These are phyloP conservation scores for Papilio machaon DNA, from an alignment of 1,140 invertebrate species.

Conservation along the genomic window DNA sequence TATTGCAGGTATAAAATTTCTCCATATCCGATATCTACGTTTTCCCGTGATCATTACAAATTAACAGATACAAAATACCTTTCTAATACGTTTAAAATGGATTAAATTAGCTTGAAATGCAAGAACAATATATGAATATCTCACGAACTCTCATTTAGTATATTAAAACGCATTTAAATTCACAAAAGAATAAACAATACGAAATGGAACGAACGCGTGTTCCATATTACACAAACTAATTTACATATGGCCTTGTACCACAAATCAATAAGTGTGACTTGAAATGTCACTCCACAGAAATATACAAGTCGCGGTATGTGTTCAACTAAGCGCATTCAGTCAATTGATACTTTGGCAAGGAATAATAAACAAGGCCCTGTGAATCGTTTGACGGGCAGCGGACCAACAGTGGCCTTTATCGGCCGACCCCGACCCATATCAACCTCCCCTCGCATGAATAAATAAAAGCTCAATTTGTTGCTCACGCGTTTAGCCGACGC, in stretches of 20 bases:
- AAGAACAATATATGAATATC: neutral
- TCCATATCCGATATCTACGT: neutral
- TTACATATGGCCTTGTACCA: slow-evolving; percentile 25
- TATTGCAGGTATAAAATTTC: neutral
- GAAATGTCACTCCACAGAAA: slow-evolving; percentile 14
- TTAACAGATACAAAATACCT: neutral
- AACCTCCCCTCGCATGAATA: slow-evolving; percentile 78
- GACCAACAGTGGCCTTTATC: slow-evolving; percentile 69
- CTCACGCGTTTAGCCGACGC: slow-evolving; percentile 66
- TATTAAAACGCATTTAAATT: neutral
- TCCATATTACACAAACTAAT: slow-evolving; percentile 11
- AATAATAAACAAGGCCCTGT: slow-evolving; percentile 56
- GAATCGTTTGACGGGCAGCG: slow-evolving; percentile 61
- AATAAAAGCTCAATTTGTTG: slow-evolving; percentile 81
- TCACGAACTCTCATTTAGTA: neutral
- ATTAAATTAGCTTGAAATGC: neutral
- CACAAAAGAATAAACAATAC: slow-evolving; percentile 7
- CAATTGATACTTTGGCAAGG: slow-evolving; percentile 56
- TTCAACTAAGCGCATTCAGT: slow-evolving; percentile 31
- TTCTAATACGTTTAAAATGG: neutral
- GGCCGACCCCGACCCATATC: slow-evolving; percentile 77
- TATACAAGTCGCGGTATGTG: neutral
- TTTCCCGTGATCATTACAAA: neutral
- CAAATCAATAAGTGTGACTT: slow-evolving; percentile 28
- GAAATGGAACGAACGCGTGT: slow-evolving; percentile 7